Evolutionary conservation across 2,113 vertebrate genomes (phyloP), one percentile per base, ranked within the genome.

Genomic region (Agapornis roseicollis): DNA sequence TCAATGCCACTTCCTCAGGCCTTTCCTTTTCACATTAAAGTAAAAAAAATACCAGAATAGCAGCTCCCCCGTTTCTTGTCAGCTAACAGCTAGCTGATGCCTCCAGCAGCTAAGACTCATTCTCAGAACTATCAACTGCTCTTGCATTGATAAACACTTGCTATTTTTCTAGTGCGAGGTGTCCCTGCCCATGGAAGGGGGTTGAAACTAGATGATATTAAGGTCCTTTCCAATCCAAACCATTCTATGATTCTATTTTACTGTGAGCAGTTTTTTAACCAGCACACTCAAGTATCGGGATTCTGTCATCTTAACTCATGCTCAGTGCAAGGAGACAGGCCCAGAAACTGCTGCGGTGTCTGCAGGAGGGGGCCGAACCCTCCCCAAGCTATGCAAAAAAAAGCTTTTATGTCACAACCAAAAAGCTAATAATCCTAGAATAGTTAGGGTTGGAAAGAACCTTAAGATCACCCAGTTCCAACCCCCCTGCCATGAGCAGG

Each of bases 281-380:
- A 15, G 14, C 65, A 61, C 58, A 58, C 9, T 14, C 0, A 4
- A 27, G 14, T 4, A 33, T 4, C 1, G 1, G 55, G 31, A 31
- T 60, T 73, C 28, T 71, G 11, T 9, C 16, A 18, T 8, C 55
- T 35, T 33, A 35, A 56, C 7, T 53, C 41, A 19, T 0, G 2
- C 31, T 50, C 2, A 0, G 24, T 9, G 22, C 13, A 25, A 76
- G 25, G 18, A 49, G 49, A 46, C 11, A 17, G 49, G 23, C 33
- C 16, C 9, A 12, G 31, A 42, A 15, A 27, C 11, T 37, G 33
- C 10, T 0, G 0, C 37, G n/a, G 25, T 25, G 11, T 9, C n/a
- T 28, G 56, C 41, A 27, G 13, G 23, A 95, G 1, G 6, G 7
- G 7, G 13, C 37, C 18, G 25, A 63, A 53, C 25, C 24, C 16